Base-by-base conservation (phyloP, 2,113 vertebrate genomes). In the Chloropsis hardwickii region DNA sequence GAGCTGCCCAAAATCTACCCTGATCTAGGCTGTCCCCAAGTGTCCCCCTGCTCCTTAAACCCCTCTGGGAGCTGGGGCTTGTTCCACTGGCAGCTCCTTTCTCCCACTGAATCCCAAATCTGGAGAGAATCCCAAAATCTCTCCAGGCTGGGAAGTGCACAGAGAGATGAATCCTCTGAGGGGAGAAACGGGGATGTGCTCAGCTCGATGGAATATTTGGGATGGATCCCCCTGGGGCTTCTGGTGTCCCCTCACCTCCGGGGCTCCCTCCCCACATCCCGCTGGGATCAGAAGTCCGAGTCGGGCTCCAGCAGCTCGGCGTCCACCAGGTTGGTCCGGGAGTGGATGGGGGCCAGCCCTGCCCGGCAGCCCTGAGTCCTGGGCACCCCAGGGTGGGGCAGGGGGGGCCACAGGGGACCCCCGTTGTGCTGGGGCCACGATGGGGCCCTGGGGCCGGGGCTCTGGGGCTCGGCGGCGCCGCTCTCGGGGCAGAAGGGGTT, bases 321-420 rank as follows among this genome's bases (percentile, higher is more conserved):
- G 14, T 99, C 99, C 98, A 99, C 98, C 73, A 99, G 98, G 96
- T 99, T 99, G 95, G 99, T 99, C 88, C 98, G 97, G 33, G 99
- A 99, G 95, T 99, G 99, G 91, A 99, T 97, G 61, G 99, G 98
- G 40, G 98, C 98, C 11, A 98, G 97, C 5, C 73, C 98, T 2
- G 97, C 88, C 45, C 97, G 96, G 31, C 97, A 96, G 57, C 98
- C 97, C 6, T 97, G 98, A 60, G 98, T 98, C 95, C 98, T 97
- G 11, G 82, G 45, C 42, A 21, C 81, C 90, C 19, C 88, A 6
- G 74, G 95, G 40, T 5, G 57, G 62, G 18, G 70, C 33, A 35
- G 92, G 90, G 66, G 97, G 96, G 22, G 74, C 78, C 94, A 62
- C 2, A 51, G 61, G 0, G 5, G 5, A 1, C 25, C 81, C 20